Conservation (phyloP, 2,113 vertebrate species). For the Addax nasomaculatus region DNA sequence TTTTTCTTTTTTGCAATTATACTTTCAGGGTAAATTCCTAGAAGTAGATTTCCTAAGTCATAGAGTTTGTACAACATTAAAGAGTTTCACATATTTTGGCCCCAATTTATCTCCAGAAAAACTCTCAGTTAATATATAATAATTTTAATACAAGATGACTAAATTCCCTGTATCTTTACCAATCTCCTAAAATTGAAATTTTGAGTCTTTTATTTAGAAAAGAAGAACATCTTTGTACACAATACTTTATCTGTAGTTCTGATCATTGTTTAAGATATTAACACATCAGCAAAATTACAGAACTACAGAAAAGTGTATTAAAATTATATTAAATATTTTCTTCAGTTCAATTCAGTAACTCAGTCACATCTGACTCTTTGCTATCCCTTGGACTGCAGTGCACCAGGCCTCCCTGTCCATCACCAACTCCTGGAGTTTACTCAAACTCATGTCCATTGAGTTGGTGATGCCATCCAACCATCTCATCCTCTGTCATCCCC, state of each 20-base stretch:
- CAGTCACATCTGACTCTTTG: neutral
- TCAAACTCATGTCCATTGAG: neutral
- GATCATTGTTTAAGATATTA: neutral
- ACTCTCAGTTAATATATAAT: neutral
- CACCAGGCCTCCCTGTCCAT: neutral
- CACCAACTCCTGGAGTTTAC: neutral
- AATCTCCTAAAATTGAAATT: neutral
- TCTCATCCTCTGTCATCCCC: neutral
- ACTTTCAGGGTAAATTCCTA: neutral
- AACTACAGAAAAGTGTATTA: neutral
- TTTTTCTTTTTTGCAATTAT: neutral
- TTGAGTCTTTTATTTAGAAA: neutral
- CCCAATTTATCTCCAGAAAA: neutral
- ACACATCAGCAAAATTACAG: neutral
- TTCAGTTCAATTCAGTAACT: neutral
- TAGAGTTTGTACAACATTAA: neutral
- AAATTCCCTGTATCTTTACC: neutral
- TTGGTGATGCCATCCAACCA: neutral
- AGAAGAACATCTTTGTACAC: neutral
- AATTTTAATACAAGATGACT: neutral
- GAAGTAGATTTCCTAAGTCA: neutral
- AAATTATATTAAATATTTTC: neutral
- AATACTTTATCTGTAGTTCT: neutral
- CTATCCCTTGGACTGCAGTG: neutral
- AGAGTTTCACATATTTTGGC: neutral